Evolutionary conservation across 2,113 vertebrate genomes (phyloP), one percentile per base, ranked within the genome.

Genomic region (Delphinus delphis): DNA sequence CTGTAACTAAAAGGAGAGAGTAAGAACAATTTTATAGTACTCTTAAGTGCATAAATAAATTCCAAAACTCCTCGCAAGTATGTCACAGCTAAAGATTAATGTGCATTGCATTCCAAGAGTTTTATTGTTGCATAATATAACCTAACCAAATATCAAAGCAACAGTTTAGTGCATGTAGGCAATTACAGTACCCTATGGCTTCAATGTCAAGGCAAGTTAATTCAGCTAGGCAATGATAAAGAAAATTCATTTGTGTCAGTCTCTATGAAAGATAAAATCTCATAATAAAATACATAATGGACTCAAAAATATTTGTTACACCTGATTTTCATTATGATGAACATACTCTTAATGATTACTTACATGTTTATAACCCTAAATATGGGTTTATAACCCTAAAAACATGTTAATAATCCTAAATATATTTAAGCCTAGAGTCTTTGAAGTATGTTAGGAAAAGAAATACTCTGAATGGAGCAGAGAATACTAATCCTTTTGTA

Each of bases 201-300:
- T 84, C 63, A 70, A 80, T 47, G 28, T 79, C 50, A 81, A 90
- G 23, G 36, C 60, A 93, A 83, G 47, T 77, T 70, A 94, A 87
- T 50, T 80, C 38, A 70, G 38, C n/a, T 58, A 6, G 1, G 23
- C 47, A 73, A 67, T 33, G 23, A 44, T 74, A 47, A 70, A 77
- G 77, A 95, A 18, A 90, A 91, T 76, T 91, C 38, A 88, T 8
- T 9, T 71, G 25, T 87, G 21, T 84, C 47, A 67, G 4, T 90
- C 25, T 93, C 55, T 58, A 44, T 67, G 93, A 94, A 85, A 68
- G 36, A 90, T 47, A 93, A 84, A 77, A 88, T 88, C 31, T 96
- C 92, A 70, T 3, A 47, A 88, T 85, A 91, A 83, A 93, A 90
- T 62, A 86, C 8, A 85, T 70, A 25, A 68, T 6, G 70, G n/a